These are phyloP conservation scores for Oithona nana DNA, from an alignment of 2,888 invertebrate species.

Conservation along the genomic window DNA sequence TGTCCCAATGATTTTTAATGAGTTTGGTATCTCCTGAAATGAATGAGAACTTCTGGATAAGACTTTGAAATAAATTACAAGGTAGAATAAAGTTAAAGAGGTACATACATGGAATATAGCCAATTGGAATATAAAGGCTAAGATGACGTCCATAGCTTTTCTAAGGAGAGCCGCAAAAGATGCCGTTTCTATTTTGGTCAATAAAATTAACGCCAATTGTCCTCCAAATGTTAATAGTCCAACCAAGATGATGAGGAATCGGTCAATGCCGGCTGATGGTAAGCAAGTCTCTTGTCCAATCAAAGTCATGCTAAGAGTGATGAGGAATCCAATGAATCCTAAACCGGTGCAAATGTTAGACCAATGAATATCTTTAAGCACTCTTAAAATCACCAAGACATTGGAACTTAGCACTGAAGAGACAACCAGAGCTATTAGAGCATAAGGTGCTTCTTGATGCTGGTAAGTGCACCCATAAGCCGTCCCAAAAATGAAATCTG, in stretches of 20 bases:
- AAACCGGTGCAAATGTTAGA: neutral
- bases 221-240: neutral
- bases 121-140: neutral
- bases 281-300: neutral
- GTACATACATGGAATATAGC: neutral
- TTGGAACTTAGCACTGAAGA: neutral
- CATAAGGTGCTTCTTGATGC: neutral
- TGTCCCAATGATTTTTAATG: neutral
- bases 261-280: neutral
- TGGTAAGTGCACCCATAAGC: neutral
- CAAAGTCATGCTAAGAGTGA: neutral
- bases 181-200: neutral
- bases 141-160: conserved; percentile 1
- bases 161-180: neutral
- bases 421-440: neutral
- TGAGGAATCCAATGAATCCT: neutral
- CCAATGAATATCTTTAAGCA: neutral
- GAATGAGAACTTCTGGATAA: too few species aligned
- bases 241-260: neutral
- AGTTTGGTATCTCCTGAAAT: neutral
- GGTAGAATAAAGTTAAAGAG: neutral
- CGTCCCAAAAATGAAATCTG: neutral
- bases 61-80: neutral
- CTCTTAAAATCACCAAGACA: neutral
- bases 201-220: neutral